Base-by-base conservation (phyloP, 1,140 invertebrate genomes). In the Euura saliciscinereae region DNA sequence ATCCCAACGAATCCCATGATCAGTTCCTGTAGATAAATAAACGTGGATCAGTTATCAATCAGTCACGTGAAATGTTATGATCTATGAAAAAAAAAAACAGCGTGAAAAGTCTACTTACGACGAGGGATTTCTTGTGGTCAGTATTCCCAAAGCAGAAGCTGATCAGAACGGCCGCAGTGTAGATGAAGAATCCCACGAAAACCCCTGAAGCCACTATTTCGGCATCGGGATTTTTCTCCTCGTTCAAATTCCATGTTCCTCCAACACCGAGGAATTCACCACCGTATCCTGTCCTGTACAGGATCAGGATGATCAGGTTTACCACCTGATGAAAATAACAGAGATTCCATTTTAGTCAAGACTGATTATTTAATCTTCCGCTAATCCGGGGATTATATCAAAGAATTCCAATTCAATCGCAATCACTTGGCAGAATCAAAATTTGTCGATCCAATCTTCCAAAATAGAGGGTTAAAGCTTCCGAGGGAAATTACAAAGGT, bases 191-290 rank as follows among this genome's bases (percentile, higher is more conserved):
- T 8, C 94, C 95, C 3, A 96, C 93, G 74, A 96, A 92, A 1
- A 96, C 92, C 10, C 95, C 95, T 0, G 94, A 95, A 2, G 94
- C 94, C 0, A 96, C 91, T 45, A 95, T 95, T 88, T 96, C 94
- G 43, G 92, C 92, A 80, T 96, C 94, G 1, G 94, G 91, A 83
- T 92, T 94, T 86, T 96, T 96, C 78, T 94, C 93, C 84, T 96
- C 94, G 78, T 95, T 94, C n/a, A 95, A 85, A 84, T 96, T 96
- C 94, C 94, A 96, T 6, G 94, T 94, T 45, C 94, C 94, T 59
- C 94, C 94, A 13, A 95, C 93, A 44, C 94, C 94, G 64, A 96
- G 87, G 82, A 96, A 96, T 78, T 92, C 90, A 2, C 94, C 94
- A 66, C 91, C 89, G 82, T 93, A 92, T n/a, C 95, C 95, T 64